These are phyloP conservation scores for Stegodyphus dumicola DNA, from an alignment of 1,140 invertebrate genomes.

Conservation along the genomic window DNA sequence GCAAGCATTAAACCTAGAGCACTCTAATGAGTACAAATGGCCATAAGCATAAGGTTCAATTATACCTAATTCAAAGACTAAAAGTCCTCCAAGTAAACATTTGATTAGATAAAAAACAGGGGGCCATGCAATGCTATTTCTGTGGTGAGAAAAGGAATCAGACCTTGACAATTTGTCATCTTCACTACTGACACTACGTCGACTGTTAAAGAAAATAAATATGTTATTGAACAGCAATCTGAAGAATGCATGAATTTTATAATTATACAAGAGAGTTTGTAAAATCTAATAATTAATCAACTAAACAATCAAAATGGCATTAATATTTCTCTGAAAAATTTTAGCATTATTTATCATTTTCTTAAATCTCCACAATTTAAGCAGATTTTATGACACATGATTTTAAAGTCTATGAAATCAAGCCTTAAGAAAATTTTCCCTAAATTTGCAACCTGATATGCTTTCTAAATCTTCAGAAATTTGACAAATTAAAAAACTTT, in stretches of 20 bases:
- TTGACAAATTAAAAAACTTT: no score
- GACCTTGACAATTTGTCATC: slow-evolving; percentile 23
- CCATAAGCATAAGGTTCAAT: slow-evolving; percentile 81
- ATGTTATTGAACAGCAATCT: not conserved
- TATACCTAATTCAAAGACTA: slow-evolving; percentile 79
- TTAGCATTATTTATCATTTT: not conserved
- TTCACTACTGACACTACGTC: slow-evolving; percentile 20
- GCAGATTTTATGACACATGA: no score
- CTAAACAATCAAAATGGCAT: no score
- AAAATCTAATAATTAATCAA: not conserved
- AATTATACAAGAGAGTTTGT: not conserved
- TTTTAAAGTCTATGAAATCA: no score
- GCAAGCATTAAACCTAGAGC: slow-evolving; percentile 72
- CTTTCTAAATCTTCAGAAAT: no score
- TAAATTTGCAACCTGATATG: no score
- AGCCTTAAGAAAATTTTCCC: no score
- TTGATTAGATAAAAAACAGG: slow-evolving; percentile 60
- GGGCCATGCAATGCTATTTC: slow-evolving; percentile 5
- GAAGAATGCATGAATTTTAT: not conserved
- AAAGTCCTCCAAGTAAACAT: slow-evolving; percentile 72
- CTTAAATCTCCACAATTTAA: no score
- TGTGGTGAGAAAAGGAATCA: slow-evolving; percentile 43
- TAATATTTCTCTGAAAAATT: not conserved
- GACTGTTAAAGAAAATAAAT: slow-evolving; percentile 3
- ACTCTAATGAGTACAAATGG: slow-evolving; percentile 79